Evolutionary conservation across 2,113 vertebrate genomes (phyloP).

Genomic region (Gopherus evgoodei): DNA sequence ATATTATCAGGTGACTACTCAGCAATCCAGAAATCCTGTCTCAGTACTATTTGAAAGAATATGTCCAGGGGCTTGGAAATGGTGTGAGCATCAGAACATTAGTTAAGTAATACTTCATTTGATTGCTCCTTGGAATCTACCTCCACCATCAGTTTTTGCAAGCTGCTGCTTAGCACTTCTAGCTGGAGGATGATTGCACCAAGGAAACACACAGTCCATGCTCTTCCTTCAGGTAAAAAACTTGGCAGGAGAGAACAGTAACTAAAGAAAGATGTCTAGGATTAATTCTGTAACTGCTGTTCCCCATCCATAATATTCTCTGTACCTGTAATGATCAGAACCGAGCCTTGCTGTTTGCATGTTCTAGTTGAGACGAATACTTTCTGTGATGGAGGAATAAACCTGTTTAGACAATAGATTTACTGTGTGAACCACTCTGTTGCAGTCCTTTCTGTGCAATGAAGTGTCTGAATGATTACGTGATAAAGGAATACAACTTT

Average conservation of each 20-base stretch:
- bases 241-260: conserved; percentile 18
- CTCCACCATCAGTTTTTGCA: conserved; percentile 9
- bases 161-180: conserved; percentile 16
- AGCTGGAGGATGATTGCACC: background rate
- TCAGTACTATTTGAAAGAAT: background rate
- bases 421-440: background rate
- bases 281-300: background rate
- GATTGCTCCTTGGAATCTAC: background rate
- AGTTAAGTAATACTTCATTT: background rate
- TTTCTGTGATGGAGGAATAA: conserved; percentile 23
- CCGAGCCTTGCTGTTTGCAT: background rate
- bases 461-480: background rate
- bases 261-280: background rate
- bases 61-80: conserved; percentile 15
- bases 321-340: conserved; percentile 28
- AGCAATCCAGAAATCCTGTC: conserved; percentile 22
- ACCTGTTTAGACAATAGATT: background rate
- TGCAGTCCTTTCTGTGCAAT: background rate
- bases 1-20: background rate
- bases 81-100: background rate
- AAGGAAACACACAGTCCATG: background rate
- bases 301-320: conserved; percentile 20
- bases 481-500: background rate
- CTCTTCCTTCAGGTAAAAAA: conserved; percentile 35
- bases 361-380: conserved; percentile 12